Base-by-base conservation (phyloP, 2,113 vertebrate genomes). In the Gopherus evgoodei region DNA sequence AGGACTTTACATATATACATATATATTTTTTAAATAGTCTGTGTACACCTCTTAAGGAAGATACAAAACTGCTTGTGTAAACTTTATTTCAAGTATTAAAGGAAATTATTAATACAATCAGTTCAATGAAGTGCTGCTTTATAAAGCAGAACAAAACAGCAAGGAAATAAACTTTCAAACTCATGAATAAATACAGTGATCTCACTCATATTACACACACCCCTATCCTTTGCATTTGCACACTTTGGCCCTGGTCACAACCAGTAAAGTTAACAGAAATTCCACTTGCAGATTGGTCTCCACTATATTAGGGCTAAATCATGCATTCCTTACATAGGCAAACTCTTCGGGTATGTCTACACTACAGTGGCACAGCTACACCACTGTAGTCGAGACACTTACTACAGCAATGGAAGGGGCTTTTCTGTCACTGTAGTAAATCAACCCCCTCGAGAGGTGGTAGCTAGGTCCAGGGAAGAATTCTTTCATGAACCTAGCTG, bases 21-120 rank as follows among this genome's bases (percentile, higher is more conserved):
- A 52, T 52, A 52, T 52, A 52, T 52, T 10, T 87, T 52, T 52
- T 17, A 19, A 53, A 72, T 25, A 78, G 25, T 29, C 75, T 78
- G 25, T 78, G 38, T 14, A 47, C 22, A 44, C 3, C 72, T 44
- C 25, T n/a, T 35, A 35, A 81, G 7, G 90, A 78, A 87, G 90
- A 47, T 2, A 84, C 8, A 35, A 7, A 42, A 6, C 24, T 82
- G 80, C 90, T 90, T 21, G 69, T 93, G 95, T 81, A 14, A 62
- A 82, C 3, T 96, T 97, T 95, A 97, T 90, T 97, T 93, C 52
- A 81, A 1, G 0, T 76, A 54, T 84, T 57, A 91, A 44, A 93
- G 91, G 93, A 95, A 93, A 93, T 86, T 89, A 95, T 7, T 1
- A 49, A 21, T 22, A 29, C 24, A 17, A 89, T 78, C 80, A 86